A percentile compares a stretch with the other conserved stretches of the same genome.
Evolutionary conservation across 2,113 vertebrate genomes (phyloP).

Genomic region (Excalfactoria chinensis): DNA sequence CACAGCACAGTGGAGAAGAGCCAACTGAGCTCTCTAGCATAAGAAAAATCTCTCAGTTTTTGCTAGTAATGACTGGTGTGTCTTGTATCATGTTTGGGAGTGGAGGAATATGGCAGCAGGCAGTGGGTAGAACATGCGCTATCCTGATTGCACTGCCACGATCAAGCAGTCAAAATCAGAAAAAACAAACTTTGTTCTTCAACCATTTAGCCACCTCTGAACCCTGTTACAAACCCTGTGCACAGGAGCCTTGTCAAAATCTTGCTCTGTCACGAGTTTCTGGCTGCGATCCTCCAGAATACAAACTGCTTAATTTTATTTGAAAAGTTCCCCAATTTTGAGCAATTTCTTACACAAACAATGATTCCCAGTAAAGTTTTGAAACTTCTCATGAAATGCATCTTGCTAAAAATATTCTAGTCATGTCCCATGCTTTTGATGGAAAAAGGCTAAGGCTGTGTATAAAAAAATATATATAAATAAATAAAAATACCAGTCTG

Average conservation of each 20-base stretch:
- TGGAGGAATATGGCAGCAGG: neutral
- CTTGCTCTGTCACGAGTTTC: neutral
- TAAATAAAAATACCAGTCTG: neutral
- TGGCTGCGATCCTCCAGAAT: neutral
- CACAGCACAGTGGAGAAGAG: neutral
- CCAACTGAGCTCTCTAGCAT: neutral
- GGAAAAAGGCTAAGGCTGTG: neutral
- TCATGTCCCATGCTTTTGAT: neutral
- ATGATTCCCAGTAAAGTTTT: neutral
- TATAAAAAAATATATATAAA: neutral
- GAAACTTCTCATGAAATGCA: neutral
- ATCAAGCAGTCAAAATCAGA: constrained; percentile 10
- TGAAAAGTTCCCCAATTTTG: neutral
- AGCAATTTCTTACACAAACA: constrained; percentile 17
- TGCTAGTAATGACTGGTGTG: neutral
- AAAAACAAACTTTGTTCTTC: constrained; percentile 40
- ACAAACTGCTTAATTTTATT: neutral
- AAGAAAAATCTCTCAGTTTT: neutral
- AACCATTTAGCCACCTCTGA: neutral
- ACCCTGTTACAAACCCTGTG: neutral
- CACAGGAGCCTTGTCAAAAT: neutral
- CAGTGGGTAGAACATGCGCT: neutral
- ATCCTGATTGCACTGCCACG: neutral
- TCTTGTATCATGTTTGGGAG: neutral
- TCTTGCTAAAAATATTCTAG: constrained; percentile 3